Percentiles rank a stretch among this genome's conserved stretches.
Conservation (phyloP, 2,113 vertebrate species). For the Cariama cristata region DNA sequence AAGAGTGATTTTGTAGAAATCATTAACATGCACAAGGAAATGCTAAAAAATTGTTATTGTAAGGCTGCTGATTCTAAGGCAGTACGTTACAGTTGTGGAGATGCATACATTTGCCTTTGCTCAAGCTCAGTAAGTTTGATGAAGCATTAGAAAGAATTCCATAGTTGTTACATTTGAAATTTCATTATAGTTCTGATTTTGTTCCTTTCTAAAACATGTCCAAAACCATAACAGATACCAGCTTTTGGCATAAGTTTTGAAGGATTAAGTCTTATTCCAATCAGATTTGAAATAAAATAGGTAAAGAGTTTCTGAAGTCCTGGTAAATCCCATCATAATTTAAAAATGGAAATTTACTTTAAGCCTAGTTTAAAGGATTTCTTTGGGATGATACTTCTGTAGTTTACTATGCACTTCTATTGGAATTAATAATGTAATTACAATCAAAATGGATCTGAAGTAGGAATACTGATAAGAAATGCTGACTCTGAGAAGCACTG, state of each 20-base stretch:
- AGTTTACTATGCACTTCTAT: neutral
- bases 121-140: neutral
- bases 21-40: neutral
- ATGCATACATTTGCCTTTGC: neutral
- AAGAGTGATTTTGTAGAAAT: neutral
- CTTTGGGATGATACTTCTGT: neutral
- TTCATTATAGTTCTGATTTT: neutral
- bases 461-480: neutral
- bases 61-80: neutral
- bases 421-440: neutral
- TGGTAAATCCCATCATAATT: neutral
- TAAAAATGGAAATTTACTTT: neutral
- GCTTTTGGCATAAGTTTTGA: neutral
- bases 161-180: neutral
- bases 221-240: neutral
- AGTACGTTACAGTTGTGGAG: neutral
- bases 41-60: neutral
- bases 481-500: neutral
- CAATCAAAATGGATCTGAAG: neutral
- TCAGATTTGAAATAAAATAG: neutral
- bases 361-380: neutral
- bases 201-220: neutral
- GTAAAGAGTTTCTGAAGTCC: neutral
- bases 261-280: neutral
- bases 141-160: neutral